Evolutionary conservation across 2,888 invertebrate genomes (phyloP), one percentile per base, ranked within the genome.

Genomic region (Orgyia antiqua): DNA sequence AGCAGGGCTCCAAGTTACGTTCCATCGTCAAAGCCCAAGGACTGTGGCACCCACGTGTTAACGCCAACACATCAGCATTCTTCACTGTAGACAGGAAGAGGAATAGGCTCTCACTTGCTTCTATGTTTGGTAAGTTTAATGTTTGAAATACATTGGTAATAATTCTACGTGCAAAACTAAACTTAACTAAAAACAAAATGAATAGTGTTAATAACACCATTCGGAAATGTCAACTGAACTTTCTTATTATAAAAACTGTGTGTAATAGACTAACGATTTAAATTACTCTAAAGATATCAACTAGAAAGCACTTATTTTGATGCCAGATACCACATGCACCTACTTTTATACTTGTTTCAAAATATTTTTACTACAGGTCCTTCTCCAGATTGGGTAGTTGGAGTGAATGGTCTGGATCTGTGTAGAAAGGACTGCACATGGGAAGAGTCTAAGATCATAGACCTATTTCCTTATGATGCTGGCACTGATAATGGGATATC

Each of bases 371-470:
- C n/a, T 24, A 0, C 37, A 93, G 94, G 97, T 1, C 99, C 99
- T 0, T 96, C 97, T 7, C 99, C 99, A 0, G 99, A 99, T 84
- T 99, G 99, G 99, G 94, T 98, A 53, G 95, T 98, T 24, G 99
- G 99, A 0, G 92, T 99, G 17, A 94, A 90, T 34, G 93, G 94
- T 0, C 77, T 98, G 31, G 93, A 98, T 63, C 88, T 99, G 5
- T 99, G 99, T 65, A 88, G 91, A 36, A 79, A 88, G 39, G 95
- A 98, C 77, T 97, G 99, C 69, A 89, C 94, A 0, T 99, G 99
- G 99, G 88, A 91, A n/a, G 93, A 94, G 49, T 89, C 92, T 35
- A 87, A 93, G 56, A 90, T 91, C 20, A 87, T 98, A 23, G 96
- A 98, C 77, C 87, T 99, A 15, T 94, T 90, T 65, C 98, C 98